Conservation (phyloP, 2,113 vertebrate species). For the Ophthalmolycus amberensis region DNA sequence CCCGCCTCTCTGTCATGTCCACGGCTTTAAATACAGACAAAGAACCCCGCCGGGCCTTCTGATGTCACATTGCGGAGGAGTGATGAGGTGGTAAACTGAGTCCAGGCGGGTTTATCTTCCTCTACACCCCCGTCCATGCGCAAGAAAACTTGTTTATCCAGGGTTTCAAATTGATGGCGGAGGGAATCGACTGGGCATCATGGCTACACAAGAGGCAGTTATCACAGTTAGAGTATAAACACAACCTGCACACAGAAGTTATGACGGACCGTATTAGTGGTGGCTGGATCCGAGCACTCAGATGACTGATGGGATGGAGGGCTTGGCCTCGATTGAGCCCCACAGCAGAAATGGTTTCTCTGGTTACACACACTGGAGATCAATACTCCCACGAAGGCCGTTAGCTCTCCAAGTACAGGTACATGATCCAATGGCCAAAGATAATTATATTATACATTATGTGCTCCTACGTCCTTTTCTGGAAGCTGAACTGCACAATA, state of each 20-base stretch:
- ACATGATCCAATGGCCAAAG: constrained; percentile 68
- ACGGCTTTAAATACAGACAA: constrained; percentile 48
- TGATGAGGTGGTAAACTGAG: constrained; percentile 42
- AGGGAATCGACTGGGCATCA: constrained; percentile 34
- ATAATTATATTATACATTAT: constrained; percentile 55
- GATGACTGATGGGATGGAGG: constrained; percentile 69
- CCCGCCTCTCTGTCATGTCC: constrained; percentile 53
- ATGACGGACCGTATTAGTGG: constrained; percentile 67
- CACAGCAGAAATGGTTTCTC: constrained; percentile 74
- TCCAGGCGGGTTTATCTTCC: constrained; percentile 41
- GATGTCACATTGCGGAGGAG: constrained; percentile 50
- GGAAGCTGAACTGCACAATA: constrained; percentile 34
- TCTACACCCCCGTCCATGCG: constrained; percentile 5
- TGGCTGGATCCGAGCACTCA: constrained; percentile 55
- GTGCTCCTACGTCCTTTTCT: constrained; percentile 25
- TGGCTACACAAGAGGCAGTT: constrained; percentile 38
- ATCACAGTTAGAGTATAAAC: constrained; percentile 68
- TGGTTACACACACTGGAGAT: constrained; percentile 75
- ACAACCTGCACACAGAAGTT: constrained; percentile 60
- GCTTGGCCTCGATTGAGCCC: constrained; percentile 62
- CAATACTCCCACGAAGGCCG: constrained; percentile 71
- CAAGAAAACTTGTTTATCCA: constrained; percentile 35
- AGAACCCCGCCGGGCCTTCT: constrained; percentile 38
- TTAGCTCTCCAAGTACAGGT: constrained; percentile 66
- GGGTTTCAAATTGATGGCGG: constrained; percentile 52